Evolutionary conservation across 2,113 vertebrate genomes (phyloP).

Genomic region (Dendrocopos noguchii): DNA sequence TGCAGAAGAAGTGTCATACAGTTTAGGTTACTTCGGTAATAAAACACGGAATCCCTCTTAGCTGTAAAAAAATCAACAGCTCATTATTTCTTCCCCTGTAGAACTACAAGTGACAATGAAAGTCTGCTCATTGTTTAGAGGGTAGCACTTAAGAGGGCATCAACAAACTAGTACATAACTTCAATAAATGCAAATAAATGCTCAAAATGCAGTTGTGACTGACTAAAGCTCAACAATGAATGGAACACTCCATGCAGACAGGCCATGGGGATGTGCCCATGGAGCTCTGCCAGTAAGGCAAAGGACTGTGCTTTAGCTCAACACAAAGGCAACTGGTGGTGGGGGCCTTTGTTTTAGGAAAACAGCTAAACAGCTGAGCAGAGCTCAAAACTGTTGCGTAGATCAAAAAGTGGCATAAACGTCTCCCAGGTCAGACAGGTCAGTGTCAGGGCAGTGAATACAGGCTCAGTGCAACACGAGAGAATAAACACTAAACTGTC

Average conservation of each 20-base stretch:
- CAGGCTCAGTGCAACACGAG: not conserved
- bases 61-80: not conserved
- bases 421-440: not conserved
- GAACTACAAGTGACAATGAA: not conserved
- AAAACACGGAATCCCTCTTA: not conserved
- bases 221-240: not conserved
- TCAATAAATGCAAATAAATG: not conserved
- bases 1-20: not conserved
- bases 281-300: not conserved
- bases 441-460: not conserved
- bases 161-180: not conserved
- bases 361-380: not conserved
- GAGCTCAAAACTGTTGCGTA: not conserved
- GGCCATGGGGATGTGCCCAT: not conserved
- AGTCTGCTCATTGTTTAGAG: not conserved
- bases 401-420: not conserved
- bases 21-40: not conserved
- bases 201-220: not conserved
- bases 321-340: not conserved
- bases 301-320: not conserved
- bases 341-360: not conserved
- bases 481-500: not conserved
- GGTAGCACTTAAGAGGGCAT: not conserved
- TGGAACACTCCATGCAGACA: rapidly evolving
- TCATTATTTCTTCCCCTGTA: not conserved